Conservation (phyloP, 2,113 vertebrate species). For the Oryzias javanicus region DNA sequence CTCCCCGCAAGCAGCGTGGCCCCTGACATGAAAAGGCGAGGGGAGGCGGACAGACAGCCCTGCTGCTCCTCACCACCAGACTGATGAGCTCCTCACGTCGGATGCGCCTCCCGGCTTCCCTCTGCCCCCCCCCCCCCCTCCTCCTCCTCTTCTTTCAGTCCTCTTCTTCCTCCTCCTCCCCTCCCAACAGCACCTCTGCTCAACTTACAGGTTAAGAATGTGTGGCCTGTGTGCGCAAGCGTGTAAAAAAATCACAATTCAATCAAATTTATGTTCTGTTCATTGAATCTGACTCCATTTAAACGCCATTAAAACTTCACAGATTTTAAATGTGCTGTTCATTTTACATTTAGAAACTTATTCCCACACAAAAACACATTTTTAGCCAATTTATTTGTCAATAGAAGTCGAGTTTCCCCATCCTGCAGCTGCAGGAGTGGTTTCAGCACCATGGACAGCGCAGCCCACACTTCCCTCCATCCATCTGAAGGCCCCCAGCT, state of each 20-base stretch:
- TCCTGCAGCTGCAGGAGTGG: background rate
- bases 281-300: too few species aligned
- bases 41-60: slow-evolving; percentile 51
- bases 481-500: slow-evolving; percentile 2
- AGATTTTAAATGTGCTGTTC: too few species aligned
- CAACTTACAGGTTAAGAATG: slow-evolving; percentile 81
- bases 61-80: slow-evolving; percentile 76
- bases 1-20: slow-evolving; percentile 69
- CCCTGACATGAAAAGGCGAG: slow-evolving; percentile 79
- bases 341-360: too few species aligned
- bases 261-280: background rate
- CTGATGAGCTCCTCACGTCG: slow-evolving; percentile 79
- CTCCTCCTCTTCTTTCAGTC: slow-evolving; percentile 25
- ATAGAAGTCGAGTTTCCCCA: too few species aligned
- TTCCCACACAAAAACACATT: too few species aligned
- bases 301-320: too few species aligned
- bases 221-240: slow-evolving; percentile 33
- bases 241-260: slow-evolving; percentile 12
- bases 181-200: slow-evolving; percentile 77
- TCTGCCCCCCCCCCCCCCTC: slow-evolving; percentile 32
- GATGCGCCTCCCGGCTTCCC: slow-evolving; percentile 76
- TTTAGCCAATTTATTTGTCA: too few species aligned
- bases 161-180: slow-evolving; percentile 35
- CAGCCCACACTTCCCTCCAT: background rate
- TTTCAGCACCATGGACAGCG: slow-evolving; percentile 50